Evolutionary conservation across 2,888 invertebrate species (phyloP), one percentile per base, ranked within the genome.

Genomic region (Andrena flavipes): DNA sequence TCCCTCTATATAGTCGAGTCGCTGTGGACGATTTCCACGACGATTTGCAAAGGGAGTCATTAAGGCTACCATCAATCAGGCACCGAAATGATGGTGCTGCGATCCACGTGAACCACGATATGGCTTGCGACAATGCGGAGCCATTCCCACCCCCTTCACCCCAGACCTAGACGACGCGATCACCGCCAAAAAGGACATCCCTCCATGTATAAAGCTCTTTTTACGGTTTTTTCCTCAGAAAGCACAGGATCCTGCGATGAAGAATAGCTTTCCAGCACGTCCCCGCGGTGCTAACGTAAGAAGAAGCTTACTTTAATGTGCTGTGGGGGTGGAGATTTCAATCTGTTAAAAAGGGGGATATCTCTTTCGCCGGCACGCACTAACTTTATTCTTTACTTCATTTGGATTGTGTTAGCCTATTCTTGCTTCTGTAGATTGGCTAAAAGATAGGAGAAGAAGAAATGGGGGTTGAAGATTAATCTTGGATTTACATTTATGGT

Each of bases 31-130:
- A 84, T 80, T 83, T 82, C 84, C 76, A 84, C 73, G 80, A 72
- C 84, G 77, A 80, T 80, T 84, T 82, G 80, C 78, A 77, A 85
- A 77, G 74, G 77, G 67, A 87, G 85, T 87, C 87, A 85, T 87
- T 87, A 85, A 84, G 73, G 74, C 69, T 63, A 77, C 82, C 79
- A 85, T 87, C 84, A 84, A 87, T 85, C 85, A 85, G 84, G 26
- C 80, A 65, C 67, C 77, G 62, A 85, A 87, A 87, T 80, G 80
- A 67, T 65, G 67, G 64, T 59, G 54, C 71, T 62, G 76, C 68
- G 63, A 80, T 79, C 76, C 60, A 71, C 76, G 80, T 67, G 77
- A 79, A 49, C 74, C 70, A n/a, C 51, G 74, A 81, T 82, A 74
- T 67, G 56, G 75, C 62, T 69, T 26, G 56, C 79, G 62, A 76